phyloP scores from a whole-genome alignment of 2,888 invertebrate species.

The Gerosis bhagava region DNA sequence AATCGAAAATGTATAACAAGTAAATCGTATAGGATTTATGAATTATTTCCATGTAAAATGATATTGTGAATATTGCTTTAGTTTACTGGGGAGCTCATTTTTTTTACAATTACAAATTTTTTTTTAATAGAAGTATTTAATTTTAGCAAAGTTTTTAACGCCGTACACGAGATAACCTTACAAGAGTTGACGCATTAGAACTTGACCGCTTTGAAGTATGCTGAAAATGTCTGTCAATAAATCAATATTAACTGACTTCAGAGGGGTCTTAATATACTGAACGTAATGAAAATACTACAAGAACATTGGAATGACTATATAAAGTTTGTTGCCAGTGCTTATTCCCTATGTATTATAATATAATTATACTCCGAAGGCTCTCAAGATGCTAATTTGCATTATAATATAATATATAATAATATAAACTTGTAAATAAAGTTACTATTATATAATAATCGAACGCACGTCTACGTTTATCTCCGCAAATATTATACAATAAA shows the following conservation, averaged over 20 bases:
- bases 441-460: conserved; percentile 72
- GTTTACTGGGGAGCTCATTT: conserved; percentile 54
- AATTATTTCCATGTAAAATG: conserved; percentile 33
- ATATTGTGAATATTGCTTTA: conserved; percentile 66
- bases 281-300: conserved; percentile 17
- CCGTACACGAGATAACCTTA: too few species aligned
- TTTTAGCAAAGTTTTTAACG: too few species aligned
- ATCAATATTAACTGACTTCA: too few species aligned
- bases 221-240: too few species aligned
- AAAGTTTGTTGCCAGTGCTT: conserved; percentile 60
- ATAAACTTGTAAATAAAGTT: conserved; percentile 80
- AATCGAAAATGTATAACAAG: too few species aligned
- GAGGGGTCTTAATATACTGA: too few species aligned
- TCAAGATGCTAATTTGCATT: conserved; percentile 72
- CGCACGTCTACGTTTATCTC: conserved; percentile 61
- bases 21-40: conserved; percentile 29
- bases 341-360: conserved; percentile 51
- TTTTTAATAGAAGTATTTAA: too few species aligned
- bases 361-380: conserved; percentile 65
- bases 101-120: too few species aligned
- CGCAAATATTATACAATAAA: conserved; percentile 59
- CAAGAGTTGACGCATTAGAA: too few species aligned
- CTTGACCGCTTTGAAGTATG: too few species aligned
- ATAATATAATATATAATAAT: conserved; percentile 62
- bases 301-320: conserved; percentile 47